phyloP scores from a whole-genome alignment of 2,888 invertebrate species.

The Erebia palarica region DNA sequence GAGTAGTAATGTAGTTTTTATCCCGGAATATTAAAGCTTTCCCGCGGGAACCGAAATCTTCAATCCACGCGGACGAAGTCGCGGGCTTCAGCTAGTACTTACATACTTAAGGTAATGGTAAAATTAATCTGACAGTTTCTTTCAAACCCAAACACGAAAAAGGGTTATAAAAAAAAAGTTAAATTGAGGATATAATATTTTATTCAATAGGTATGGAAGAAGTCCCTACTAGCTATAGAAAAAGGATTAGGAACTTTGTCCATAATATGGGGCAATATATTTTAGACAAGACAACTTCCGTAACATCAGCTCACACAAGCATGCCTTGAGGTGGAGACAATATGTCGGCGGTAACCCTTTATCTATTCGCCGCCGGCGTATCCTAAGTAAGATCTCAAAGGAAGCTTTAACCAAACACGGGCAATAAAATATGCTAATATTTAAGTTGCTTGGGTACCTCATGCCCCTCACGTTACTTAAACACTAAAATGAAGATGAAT shows the following conservation, averaged over 20 bases:
- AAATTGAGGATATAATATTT: too few species aligned
- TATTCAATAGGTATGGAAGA: not conserved
- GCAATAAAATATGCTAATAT: constrained; percentile 74
- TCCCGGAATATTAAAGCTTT: too few species aligned
- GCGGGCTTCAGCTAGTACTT: too few species aligned
- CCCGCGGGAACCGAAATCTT: too few species aligned
- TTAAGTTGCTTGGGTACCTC: constrained; percentile 52
- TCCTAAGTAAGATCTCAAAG: constrained; percentile 58
- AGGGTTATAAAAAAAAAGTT: too few species aligned
- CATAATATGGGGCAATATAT: constrained; percentile 11
- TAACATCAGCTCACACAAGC: constrained; percentile 15
- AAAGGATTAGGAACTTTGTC: constrained; percentile 18
- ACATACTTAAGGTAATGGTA: too few species aligned
- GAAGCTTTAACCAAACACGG: constrained; percentile 62
- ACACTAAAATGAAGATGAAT: constrained; percentile 50
- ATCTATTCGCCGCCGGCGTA: constrained; percentile 57
- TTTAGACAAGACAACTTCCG: constrained; percentile 13
- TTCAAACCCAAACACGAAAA: too few species aligned
- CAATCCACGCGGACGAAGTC: too few species aligned
- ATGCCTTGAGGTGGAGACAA: constrained; percentile 27
- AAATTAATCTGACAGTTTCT: too few species aligned
- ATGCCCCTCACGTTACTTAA: constrained; percentile 58
- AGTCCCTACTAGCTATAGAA: not conserved
- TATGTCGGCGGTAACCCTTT: constrained; percentile 50
- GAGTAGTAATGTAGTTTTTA: too few species aligned